Evolutionary conservation across 2,888 invertebrate genomes (phyloP), one percentile per base, ranked within the genome.

Genomic region (Zaprionus bogoriensis): DNA sequence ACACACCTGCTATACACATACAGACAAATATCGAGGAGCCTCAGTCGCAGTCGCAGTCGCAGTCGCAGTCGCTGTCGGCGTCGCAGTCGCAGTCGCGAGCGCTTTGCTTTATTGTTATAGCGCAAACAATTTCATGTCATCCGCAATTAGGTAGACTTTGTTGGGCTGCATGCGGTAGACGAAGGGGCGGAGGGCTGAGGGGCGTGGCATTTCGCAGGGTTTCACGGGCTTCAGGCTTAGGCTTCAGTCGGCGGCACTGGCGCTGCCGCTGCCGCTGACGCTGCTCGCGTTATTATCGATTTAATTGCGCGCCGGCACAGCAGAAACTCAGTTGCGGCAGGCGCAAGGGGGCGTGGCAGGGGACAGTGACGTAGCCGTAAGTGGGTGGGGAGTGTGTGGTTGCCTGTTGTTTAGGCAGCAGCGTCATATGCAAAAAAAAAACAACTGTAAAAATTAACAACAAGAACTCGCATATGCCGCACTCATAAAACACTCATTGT

Each of bases 51-150:
- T 41, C 54, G 55, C 39, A 1, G 42, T n/a, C 17, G 20, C 9
- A 7, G 32, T 47, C 32, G 47, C 32, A n/a, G 50, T 38, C 38
- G 22, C 6, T 2, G 52, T 10, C 9, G 6, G 20, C 30, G 20
- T 30, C 20, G 19, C 27, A 3, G 50, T 28, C 14, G 9, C 23
- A 3, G 67, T 6, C 23, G 52, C 46, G 32, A 36, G 41, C 38
- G 69, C 60, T 66, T 70, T 73, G 73, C 61, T 82, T 82, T 85
- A 82, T 81, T 79, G 83, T 83, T 86, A 79, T 76, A 76, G 85
- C 60, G 78, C 79, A 84, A 87, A 76, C 83, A 83, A 85, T 89
- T 85, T 83, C 89, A 81, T 89, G 88, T 82, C 88, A 84, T 88
- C 88, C 87, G 87, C 89, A 89, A 89, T 88, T 89, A 89, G 88